Percentiles rank a stretch among this genome's conserved stretches.
These are phyloP conservation scores for Catostomus latipinnis DNA, from an alignment of 2,797 vertebrate genomes.

Conservation along the genomic window DNA sequence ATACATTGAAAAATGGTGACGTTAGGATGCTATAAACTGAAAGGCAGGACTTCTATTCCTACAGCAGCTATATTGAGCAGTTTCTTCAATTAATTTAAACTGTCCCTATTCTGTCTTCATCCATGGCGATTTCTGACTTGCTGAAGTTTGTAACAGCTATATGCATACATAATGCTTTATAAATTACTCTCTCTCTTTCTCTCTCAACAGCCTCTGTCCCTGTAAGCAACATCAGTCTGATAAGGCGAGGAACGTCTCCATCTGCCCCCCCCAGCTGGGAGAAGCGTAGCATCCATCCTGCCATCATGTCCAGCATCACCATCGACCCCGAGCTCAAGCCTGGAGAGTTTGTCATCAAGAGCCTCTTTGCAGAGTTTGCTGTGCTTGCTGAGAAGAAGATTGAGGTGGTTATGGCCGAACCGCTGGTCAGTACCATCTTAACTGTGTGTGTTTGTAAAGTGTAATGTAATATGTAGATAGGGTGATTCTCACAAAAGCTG, in stretches of 20 bases:
- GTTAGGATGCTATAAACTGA: too few species aligned
- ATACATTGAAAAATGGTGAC: too few species aligned
- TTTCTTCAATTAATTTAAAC: too few species aligned
- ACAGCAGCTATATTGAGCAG: too few species aligned
- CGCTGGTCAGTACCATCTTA: conserved; percentile 86
- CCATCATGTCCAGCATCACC: conserved; percentile 97
- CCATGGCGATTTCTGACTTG: neutral
- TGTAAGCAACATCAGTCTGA: conserved; percentile 86
- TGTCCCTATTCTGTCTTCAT: neutral
- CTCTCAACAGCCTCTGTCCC: conserved; percentile 85
- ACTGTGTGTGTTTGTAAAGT: neutral
- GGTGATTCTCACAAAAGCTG: neutral
- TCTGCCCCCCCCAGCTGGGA: conserved; percentile 85
- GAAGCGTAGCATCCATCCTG: conserved; percentile 81
- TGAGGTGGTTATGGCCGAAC: conserved; percentile 99
- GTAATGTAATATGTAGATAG: neutral
- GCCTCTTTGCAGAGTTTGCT: conserved; percentile 98
- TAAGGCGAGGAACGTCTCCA: conserved; percentile 86
- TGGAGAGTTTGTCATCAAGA: conserved; percentile 99
- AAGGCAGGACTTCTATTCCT: too few species aligned
- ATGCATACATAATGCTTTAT: neutral
- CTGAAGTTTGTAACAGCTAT: neutral
- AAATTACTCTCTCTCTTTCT: conserved; percentile 9
- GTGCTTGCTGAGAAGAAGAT: conserved; percentile 99
- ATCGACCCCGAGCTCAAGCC: conserved; percentile 99